Base-by-base conservation (phyloP, 2,797 vertebrate genomes). In the Rhincodon typus region DNA sequence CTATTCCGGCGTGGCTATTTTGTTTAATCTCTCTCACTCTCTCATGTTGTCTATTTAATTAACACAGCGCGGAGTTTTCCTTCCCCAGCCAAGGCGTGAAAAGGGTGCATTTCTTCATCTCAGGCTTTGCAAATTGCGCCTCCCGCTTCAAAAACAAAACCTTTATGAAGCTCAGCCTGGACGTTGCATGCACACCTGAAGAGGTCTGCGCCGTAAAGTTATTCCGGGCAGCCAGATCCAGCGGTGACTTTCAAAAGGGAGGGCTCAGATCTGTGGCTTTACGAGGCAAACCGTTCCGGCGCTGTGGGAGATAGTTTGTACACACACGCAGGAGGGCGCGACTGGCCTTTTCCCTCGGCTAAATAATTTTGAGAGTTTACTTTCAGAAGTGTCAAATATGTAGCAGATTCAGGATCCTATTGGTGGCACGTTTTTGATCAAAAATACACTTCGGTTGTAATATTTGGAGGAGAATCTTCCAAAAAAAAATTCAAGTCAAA, bases 1-100 rank as follows among this genome's bases (percentile, higher is more conserved):
- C 97, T 96, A 66, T 34, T 62, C 66, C 53, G 53, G 30, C 27
- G 53, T 74, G 70, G 27, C 12, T 57, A 5, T 90, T 34, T 90
- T n/a, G 62, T 66, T 90, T n/a, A 21, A 27, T n/a, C 57, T 57
- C 57, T 57, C 57, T 62, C 57, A 13, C 57, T 62, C 57, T 62
- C 57, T 50, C 46, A 50, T 4, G 57, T 62, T 62, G 57, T 12
- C 7, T 10, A 62, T 62, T 62, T 62, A 25, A 46, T 50, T 25
- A 21, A 50, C 5, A 57, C 5, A 57, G 53, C 57, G 50, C 15
- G 62, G 8, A 25, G 34, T 21, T 6, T 10, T 34, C 57, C 38
- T 93, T 93, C 5, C 57, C 10, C 10, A 13, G 57, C 57, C 57
- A 62, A 62, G 10, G 57, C 57, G 57, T 62, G 57, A 62, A 13